Conservation (phyloP, 2,113 vertebrate species). For the Heteronetta atricapilla region DNA sequence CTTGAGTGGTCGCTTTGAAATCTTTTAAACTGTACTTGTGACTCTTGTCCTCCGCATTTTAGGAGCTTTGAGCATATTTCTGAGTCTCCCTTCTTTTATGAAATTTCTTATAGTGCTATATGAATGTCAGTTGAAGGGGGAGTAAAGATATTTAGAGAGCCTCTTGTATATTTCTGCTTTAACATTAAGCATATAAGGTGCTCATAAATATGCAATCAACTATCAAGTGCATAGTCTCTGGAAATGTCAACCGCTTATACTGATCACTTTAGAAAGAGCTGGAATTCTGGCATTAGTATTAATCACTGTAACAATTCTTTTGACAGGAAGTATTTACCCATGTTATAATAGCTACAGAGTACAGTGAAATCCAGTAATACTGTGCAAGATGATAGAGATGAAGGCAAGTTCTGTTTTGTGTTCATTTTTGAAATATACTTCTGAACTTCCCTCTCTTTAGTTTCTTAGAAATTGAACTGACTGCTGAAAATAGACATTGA, state of each 20-base stretch:
- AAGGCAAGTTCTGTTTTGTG: neutral
- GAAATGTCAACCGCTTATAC: slow-evolving; percentile 3
- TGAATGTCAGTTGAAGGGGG: slow-evolving; percentile 1
- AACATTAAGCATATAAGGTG: slow-evolving; percentile 22
- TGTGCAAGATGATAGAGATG: neutral
- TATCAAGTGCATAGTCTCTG: slow-evolving; percentile 2
- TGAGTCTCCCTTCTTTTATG: neutral
- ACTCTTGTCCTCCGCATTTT: neutral
- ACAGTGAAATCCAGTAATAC: neutral
- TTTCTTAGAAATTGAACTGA: neutral
- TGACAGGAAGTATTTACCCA: neutral
- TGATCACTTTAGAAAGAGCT: slow-evolving; percentile 32
- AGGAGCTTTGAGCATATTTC: neutral
- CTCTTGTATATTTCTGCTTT: slow-evolving; percentile 26
- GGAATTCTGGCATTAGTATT: neutral
- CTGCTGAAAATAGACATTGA: neutral
- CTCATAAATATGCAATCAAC: slow-evolving; percentile 29
- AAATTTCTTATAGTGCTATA: neutral
- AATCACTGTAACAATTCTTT: slow-evolving; percentile 13
- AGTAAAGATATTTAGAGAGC: slow-evolving; percentile 2
- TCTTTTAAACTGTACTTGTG: neutral
- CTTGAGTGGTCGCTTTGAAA: neutral
- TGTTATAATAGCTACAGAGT: neutral
- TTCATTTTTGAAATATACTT: neutral
- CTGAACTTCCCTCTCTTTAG: neutral